Evolutionary conservation across 2,797 vertebrate species (phyloP).

Genomic region (Artibeus jamaicensis): DNA sequence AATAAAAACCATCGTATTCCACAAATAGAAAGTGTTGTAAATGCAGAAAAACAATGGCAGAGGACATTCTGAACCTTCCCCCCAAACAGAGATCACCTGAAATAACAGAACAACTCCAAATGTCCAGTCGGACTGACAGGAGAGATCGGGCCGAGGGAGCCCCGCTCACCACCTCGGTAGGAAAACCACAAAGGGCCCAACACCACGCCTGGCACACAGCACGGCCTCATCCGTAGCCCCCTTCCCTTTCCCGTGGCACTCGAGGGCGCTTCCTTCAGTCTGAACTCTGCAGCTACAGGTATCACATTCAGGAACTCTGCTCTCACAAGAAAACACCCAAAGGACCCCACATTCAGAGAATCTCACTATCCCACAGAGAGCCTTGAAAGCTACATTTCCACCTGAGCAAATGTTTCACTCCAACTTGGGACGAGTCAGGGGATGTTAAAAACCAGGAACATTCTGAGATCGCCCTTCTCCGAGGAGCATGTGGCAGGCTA

Average conservation of each 20-base stretch:
- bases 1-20: slow-evolving; percentile 63
- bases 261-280: neutral
- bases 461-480: neutral
- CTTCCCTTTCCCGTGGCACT: neutral
- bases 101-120: slow-evolving; percentile 30
- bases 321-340: neutral
- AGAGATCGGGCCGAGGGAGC: neutral
- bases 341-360: neutral
- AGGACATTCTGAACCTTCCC: slow-evolving; percentile 50
- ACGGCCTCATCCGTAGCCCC: neutral
- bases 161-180: neutral
- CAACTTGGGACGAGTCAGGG: neutral
- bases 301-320: neutral
- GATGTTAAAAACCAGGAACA: neutral
- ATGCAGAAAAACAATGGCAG: slow-evolving; percentile 46
- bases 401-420: slow-evolving; percentile 11
- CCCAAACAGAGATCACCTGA: slow-evolving; percentile 56
- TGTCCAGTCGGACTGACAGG: neutral
- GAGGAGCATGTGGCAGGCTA: neutral
- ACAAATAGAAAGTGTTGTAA: slow-evolving; percentile 67
- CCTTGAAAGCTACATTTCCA: neutral
- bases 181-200: neutral
- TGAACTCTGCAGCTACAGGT: neutral
- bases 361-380: neutral
- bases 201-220: neutral